These are phyloP conservation scores for Takifugu flavidus DNA, from an alignment of 2,113 vertebrate genomes.

Conservation along the genomic window DNA sequence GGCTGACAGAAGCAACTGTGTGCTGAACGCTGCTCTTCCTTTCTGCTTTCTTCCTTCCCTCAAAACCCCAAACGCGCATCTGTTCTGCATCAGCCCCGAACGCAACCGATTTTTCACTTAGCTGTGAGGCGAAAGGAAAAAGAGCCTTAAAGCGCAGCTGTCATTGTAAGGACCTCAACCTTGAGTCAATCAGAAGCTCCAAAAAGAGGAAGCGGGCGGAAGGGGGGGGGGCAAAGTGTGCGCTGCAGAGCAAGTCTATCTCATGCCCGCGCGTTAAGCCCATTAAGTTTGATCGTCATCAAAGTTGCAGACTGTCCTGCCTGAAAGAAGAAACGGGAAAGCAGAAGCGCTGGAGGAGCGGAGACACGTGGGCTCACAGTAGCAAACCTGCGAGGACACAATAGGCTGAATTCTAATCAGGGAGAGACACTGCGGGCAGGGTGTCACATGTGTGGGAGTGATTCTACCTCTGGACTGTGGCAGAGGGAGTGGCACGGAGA, in stretches of 20 bases:
- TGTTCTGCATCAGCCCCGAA: background rate
- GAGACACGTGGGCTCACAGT: background rate
- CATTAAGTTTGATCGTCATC: too few species aligned
- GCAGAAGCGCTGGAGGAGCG: background rate
- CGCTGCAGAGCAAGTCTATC: too few species aligned
- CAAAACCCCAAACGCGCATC: background rate
- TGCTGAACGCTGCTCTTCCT: too few species aligned
- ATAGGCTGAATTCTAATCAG: background rate
- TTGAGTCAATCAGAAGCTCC: background rate
- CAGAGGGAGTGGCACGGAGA: constrained; percentile 54
- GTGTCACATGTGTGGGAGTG: constrained; percentile 39
- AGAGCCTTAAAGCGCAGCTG: background rate
- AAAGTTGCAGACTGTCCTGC: too few species aligned
- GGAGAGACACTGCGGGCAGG: constrained; percentile 25
- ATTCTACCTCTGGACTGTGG: constrained; percentile 67
- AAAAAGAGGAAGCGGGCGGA: too few species aligned
- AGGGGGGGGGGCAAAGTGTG: too few species aligned
- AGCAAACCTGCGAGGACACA: background rate
- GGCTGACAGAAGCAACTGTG: background rate
- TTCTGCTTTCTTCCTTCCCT: background rate
- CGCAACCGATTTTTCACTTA: background rate
- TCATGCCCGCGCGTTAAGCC: too few species aligned
- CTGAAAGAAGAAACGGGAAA: background rate
- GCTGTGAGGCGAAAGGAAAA: background rate
- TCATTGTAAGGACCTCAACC: background rate